Base-by-base conservation (phyloP, 2,113 vertebrate species). In the Turdus rufiventris region DNA sequence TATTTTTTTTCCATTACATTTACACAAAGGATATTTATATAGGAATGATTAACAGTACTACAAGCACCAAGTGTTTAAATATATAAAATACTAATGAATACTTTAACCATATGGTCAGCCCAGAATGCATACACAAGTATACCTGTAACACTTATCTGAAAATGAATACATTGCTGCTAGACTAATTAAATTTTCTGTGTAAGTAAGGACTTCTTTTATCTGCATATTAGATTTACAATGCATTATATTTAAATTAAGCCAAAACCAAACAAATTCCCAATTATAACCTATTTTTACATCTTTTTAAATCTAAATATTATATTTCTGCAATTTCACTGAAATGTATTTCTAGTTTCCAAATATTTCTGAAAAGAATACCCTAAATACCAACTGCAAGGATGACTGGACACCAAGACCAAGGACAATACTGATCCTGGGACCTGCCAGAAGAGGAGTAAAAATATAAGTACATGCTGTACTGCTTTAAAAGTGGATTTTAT, bases 41-140 rank as follows among this genome's bases (percentile, higher is more conserved):
- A 78, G 19, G 36, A 95, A 92, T 56, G 25, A 73, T 85, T 77
- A 82, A 91, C 66, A 85, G 43, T 68, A 43, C 92, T 91, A 25
- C 24, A 74, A 77, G 47, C 71, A 94, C 25, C 13, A 85, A 82
- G 51, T 70, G 23, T 76, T 78, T 79, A 77, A 94, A 82, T 71
- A 81, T 53, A 63, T 65, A 40, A 88, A 92, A 79, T 36, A 78
- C 26, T 84, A 92, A 84, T 83, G 58, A 95, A 85, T 65, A 70
- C 24, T 88, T 72, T 48, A 89, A 56, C 34, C 81, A 84, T 71
- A 93, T 20, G 25, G 57, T 66, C 60, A 93, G 25, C 47, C 24
- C 53, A 93, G 66, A 94, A 91, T 9, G 12, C 33, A 65, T 34
- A 60, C 26, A 57, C 33, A 76, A 71, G 72, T 66, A 65, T 47